These are phyloP conservation scores for Sphinx pinastri DNA, from an alignment of 2,888 invertebrate species.

Conservation along the genomic window DNA sequence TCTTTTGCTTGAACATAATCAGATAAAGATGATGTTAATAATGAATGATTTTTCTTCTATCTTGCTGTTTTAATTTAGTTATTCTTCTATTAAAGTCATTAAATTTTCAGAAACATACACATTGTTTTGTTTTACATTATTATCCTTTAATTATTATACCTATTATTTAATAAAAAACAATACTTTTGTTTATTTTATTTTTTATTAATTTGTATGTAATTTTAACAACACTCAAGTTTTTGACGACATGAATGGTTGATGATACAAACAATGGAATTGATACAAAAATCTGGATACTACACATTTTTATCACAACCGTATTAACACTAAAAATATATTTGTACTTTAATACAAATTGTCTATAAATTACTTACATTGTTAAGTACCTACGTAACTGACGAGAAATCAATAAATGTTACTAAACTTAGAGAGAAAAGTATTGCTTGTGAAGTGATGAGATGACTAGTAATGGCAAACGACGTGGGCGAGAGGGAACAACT, in stretches of 20 bases:
- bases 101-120: conserved; percentile 80
- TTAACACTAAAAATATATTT: conserved; percentile 21
- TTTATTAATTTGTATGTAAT: background rate
- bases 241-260: background rate
- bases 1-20: conserved; percentile 78
- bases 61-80: conserved; percentile 84
- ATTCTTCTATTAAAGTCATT: conserved; percentile 84
- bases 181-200: background rate
- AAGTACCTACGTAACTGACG: conserved; percentile 2
- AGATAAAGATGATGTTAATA: conserved; percentile 78
- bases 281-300: background rate
- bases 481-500: conserved; percentile 5
- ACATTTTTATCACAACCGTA: conserved; percentile 16
- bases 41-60: conserved; percentile 80
- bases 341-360: conserved; percentile 19
- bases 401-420: background rate
- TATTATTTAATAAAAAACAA: background rate
- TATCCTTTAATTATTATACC: background rate
- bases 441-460: conserved; percentile 20
- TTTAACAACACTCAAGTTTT: too few relatives aligned
- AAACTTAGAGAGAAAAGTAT: conserved; percentile 1
- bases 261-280: background rate
- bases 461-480: conserved; percentile 20
- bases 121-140: conserved; percentile 46
- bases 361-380: conserved; percentile 5